phyloP scores from a whole-genome alignment of 2,888 invertebrate genomes.

The Ophion ellenae region DNA sequence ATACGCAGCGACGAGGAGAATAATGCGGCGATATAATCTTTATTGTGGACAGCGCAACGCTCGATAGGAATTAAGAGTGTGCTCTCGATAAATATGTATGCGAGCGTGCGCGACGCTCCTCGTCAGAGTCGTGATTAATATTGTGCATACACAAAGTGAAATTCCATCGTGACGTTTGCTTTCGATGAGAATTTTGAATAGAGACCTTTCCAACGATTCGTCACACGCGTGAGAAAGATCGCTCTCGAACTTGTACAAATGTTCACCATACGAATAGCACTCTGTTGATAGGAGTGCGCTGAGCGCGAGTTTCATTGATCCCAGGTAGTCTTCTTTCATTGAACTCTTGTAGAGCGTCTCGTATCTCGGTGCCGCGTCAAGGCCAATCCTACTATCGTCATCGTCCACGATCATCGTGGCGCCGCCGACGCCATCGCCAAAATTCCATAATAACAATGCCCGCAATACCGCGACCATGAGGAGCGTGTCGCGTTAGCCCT shows the following conservation, averaged over 20 bases:
- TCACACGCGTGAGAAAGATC: no score
- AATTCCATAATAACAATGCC: conserved; percentile 39
- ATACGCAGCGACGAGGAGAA: not conserved
- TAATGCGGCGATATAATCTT: conserved; percentile 10
- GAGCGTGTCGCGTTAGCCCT: no score
- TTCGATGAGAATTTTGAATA: no score
- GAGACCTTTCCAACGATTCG: no score
- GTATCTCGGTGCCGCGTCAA: not conserved
- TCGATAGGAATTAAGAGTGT: not conserved
- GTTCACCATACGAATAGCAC: no score
- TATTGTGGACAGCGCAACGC: conserved; percentile 3
- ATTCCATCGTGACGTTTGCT: not conserved
- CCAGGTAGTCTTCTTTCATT: not conserved
- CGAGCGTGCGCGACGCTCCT: not conserved
- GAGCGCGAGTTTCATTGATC: conserved; percentile 1
- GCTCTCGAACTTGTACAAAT: no score
- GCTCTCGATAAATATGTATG: not conserved
- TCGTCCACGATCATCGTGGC: not conserved
- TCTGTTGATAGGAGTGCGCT: no score
- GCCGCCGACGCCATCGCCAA: conserved; percentile 38
- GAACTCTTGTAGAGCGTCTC: no score
- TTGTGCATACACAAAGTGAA: not conserved
- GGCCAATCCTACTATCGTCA: conserved; percentile 35
- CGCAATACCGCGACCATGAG: no score
- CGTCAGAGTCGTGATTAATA: conserved; percentile 22